Conservation (phyloP, 2,797 vertebrate genomes). For the Micrastur ruficollis region DNA sequence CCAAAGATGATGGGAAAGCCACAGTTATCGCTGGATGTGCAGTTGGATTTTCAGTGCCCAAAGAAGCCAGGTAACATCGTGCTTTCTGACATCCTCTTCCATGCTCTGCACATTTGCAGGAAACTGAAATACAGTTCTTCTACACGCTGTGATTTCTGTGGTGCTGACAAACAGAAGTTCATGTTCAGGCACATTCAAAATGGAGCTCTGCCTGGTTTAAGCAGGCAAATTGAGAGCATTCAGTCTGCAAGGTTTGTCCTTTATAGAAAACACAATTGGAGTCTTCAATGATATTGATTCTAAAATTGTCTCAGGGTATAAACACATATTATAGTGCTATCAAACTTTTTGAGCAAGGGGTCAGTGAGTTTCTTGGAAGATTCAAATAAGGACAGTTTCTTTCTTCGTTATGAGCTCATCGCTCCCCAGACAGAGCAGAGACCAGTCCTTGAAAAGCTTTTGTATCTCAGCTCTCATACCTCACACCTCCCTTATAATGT, state of each 20-base stretch:
- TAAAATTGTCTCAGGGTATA: background rate
- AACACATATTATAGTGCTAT: background rate
- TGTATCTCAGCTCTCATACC: background rate
- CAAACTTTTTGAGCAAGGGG: background rate
- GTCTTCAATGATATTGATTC: background rate
- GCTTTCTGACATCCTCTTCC: background rate
- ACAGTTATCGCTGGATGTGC: background rate
- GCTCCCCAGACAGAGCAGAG: background rate
- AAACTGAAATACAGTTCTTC: background rate
- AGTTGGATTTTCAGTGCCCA: background rate
- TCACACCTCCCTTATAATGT: background rate
- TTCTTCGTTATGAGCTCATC: background rate
- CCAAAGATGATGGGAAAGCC: background rate
- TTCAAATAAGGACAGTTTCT: background rate
- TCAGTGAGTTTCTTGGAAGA: background rate
- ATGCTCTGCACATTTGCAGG: background rate
- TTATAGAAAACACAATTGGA: background rate
- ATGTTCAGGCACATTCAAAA: background rate
- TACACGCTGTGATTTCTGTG: background rate
- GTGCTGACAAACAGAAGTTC: background rate
- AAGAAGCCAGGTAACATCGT: background rate
- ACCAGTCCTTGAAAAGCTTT: background rate
- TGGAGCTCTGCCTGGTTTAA: background rate
- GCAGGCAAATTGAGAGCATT: background rate
- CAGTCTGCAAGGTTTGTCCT: background rate